Percentiles rank a stretch among this genome's conserved stretches.
Conservation (phyloP, 2,888 invertebrate species). For the Esperia sulphurella region DNA sequence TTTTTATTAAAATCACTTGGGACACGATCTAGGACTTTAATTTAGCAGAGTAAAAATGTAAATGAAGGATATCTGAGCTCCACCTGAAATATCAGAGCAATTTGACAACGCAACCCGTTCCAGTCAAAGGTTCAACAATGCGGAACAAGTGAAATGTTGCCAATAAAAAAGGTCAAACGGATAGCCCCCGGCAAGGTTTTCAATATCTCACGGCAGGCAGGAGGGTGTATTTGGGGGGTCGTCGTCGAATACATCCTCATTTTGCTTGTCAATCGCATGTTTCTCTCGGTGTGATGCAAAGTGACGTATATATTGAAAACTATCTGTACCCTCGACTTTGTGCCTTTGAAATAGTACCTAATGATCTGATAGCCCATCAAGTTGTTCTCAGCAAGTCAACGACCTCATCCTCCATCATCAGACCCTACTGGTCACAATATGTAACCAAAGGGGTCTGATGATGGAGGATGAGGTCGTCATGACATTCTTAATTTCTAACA, state of each 20-base stretch:
- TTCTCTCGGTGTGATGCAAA: conserved; percentile 25
- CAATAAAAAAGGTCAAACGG: conserved; percentile 72
- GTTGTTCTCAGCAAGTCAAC: no score
- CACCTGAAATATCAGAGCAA: conserved; percentile 59
- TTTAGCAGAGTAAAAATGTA: conserved; percentile 36
- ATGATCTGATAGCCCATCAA: no score
- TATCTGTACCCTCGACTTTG: no score
- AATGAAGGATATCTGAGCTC: conserved; percentile 50
- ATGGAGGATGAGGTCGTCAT: no score
- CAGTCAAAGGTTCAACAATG: conserved; percentile 62
- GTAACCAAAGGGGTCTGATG: no score
- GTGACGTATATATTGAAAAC: conserved; percentile 4
- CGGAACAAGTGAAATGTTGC: conserved; percentile 70
- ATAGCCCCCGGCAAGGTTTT: conserved; percentile 62
- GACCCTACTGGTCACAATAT: no score
- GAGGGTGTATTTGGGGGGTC: conserved; percentile 39
- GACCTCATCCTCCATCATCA: no score
- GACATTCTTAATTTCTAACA: no score
- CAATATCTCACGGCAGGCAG: conserved; percentile 62
- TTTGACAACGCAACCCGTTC: conserved; percentile 65
- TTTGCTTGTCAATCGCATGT: conserved; percentile 56
- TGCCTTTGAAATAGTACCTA: no score
- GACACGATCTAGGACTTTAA: neutral
- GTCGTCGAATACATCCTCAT: conserved; percentile 51
- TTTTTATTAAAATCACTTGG: neutral